These are phyloP conservation scores for Lutjanus campechanus DNA, from an alignment of 2,797 vertebrate genomes.

Conservation along the genomic window DNA sequence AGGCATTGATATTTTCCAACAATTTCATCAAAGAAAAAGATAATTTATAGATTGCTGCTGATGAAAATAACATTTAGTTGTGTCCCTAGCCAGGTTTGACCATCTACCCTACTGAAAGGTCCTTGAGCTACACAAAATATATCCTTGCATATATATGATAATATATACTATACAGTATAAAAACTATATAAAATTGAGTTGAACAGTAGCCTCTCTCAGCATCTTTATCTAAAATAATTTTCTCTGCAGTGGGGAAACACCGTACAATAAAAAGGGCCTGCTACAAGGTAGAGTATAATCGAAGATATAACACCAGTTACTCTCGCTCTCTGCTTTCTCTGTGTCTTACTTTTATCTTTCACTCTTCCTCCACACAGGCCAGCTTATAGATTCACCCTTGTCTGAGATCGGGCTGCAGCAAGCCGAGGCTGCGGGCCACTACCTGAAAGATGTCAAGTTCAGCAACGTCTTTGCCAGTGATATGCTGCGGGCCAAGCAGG, in stretches of 20 bases:
- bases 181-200: too few species aligned
- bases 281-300: conserved; percentile 88
- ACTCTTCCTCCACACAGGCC: conserved; percentile 81
- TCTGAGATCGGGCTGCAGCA: conserved; percentile 90
- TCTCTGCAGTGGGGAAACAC: conserved; percentile 91
- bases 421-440: conserved; percentile 89
- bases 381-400: conserved; percentile 89
- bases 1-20: too few species aligned
- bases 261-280: conserved; percentile 92
- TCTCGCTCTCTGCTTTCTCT: not conserved
- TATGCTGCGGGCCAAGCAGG: conserved; percentile 91
- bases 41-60: not conserved
- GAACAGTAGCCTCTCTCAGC: too few species aligned
- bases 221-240: not conserved
- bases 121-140: not conserved
- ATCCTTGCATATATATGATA: not conserved
- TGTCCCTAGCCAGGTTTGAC: not conserved
- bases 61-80: not conserved
- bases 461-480: conserved; percentile 91
- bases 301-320: not conserved
- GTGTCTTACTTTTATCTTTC: not conserved
- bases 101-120: not conserved
- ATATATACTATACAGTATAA: too few species aligned
- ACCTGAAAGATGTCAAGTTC: conserved; percentile 89
- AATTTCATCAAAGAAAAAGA: not conserved